Base-by-base conservation (phyloP, 1,140 invertebrate species). In the Apis mellifera region DNA sequence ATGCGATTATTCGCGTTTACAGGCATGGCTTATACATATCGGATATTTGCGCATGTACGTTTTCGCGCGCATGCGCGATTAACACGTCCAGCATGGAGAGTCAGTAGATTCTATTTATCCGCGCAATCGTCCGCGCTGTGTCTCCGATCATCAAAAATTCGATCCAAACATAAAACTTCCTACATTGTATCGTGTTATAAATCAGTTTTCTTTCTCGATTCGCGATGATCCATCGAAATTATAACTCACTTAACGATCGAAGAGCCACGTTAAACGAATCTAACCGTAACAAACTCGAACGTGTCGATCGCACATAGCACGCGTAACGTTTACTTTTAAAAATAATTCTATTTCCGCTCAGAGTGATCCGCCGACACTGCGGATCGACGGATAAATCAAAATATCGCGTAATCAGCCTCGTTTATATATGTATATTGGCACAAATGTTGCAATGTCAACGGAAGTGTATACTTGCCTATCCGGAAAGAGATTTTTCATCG, bases 341-440 rank as follows among this genome's bases (percentile, higher is more conserved):
- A 91, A 89, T 89, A 91, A 90, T 73, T 87, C 81, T 89, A 87
- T 90, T 89, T 84, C 87, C 60, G 82, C 85, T 84, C 86, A 69
- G 55, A 85, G 68, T 76, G 80, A 55, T 69, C 70, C 78, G 78
- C 79, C 66, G 84, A 73, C 82, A 82, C 32, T 32, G 32, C 60
- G 75, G 84, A 86, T 77, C 32, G 32, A 42, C 5, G 4, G 84
- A 76, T 75, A 76, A 86, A 74, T 88, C 84, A 87, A 42, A 90
- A 83, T 90, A 90, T 88, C 87, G 83, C 84, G 75, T 90, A 73
- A 54, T 54, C 82, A 75, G 71, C 54, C 78, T 83, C 13, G 66
- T 13, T 79, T 78, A 78, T 73, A 42, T 42, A 84, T 78, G 78
- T 73, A 42, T 42, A 84, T 86, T 90, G 86, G 83, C 85, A 88